Percentiles rank a stretch among this genome's conserved stretches.
Evolutionary conservation across 37 sponge, comb jelly and placozoan species (phyloP).

Genomic region (Ianthella basta): DNA sequence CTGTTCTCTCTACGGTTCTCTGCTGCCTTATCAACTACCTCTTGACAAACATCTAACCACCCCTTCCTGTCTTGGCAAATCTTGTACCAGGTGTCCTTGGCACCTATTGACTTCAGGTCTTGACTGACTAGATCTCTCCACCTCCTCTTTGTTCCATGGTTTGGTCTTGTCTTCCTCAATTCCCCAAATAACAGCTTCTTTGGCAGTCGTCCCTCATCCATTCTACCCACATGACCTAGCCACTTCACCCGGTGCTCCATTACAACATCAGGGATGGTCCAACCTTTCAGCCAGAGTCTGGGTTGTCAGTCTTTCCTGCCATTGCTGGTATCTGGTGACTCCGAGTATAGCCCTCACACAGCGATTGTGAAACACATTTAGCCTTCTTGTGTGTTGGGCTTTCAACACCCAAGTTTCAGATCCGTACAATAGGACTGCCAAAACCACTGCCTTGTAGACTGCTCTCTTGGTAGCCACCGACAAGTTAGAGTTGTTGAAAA

Average conservation of each 20-base stretch:
- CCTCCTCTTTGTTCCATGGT: slow-evolving; percentile 33
- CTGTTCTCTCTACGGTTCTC: not conserved
- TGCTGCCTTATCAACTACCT: slow-evolving; percentile 24
- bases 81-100: no score
- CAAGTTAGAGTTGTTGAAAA: slow-evolving; percentile 15
- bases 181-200: slow-evolving; percentile 28
- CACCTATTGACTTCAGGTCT: slow-evolving; percentile 20
- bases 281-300: slow-evolving; percentile 25
- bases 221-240: slow-evolving; percentile 33
- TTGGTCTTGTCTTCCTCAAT: slow-evolving; percentile 27
- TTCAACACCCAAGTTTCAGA: slow-evolving; percentile 27
- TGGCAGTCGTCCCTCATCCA: slow-evolving; percentile 14
- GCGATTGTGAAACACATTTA: slow-evolving; percentile 11
- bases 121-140: slow-evolving; percentile 26
- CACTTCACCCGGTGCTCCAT: slow-evolving; percentile 28
- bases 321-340: slow-evolving; percentile 35
- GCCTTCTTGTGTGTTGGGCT: slow-evolving; percentile 25
- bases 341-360: slow-evolving; percentile 29
- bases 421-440: slow-evolving; percentile 21
- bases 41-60: slow-evolving; percentile 18
- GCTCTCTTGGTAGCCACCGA: slow-evolving; percentile 24
- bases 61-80: slow-evolving; percentile 31
- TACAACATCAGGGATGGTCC: slow-evolving; percentile 17
- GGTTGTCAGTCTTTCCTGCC: slow-evolving; percentile 31
- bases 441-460: slow-evolving; percentile 22